Conservation (phyloP, 2,888 invertebrate genomes). For the Incurvaria masculella region DNA sequence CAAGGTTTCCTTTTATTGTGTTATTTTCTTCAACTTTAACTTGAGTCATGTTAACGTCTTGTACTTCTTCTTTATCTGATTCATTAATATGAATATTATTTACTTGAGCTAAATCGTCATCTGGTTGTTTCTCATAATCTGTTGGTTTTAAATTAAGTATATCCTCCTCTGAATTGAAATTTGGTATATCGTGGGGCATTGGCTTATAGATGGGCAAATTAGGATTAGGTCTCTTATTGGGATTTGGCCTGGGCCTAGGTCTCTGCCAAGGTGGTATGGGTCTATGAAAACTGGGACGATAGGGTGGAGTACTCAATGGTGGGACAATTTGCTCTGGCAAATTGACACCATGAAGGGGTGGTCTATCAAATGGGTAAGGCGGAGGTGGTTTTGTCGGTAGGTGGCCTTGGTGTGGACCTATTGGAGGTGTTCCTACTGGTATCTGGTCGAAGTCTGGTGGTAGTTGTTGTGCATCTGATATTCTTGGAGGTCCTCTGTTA, state of each 20-base stretch:
- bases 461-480: constrained; percentile 71
- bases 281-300: constrained; percentile 58
- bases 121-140: constrained; percentile 21
- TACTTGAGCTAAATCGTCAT: constrained; percentile 16
- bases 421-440: constrained; percentile 23
- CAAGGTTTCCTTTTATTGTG: constrained; percentile 25
- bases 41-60: constrained; percentile 15
- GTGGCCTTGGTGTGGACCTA: constrained; percentile 41
- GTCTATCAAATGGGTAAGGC: constrained; percentile 75
- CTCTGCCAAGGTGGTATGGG: constrained; percentile 66
- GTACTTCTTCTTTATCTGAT: constrained; percentile 16
- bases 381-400: constrained; percentile 55
- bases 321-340: constrained; percentile 73
- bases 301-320: constrained; percentile 36
- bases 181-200: constrained; percentile 44
- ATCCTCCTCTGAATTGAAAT: constrained; percentile 18
- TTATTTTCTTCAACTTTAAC: constrained; percentile 7
- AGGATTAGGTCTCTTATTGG: constrained; percentile 51
- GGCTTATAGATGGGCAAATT: constrained; percentile 62
- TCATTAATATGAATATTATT: constrained; percentile 8
- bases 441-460: constrained; percentile 63
- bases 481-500: constrained; percentile 84
- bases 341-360: constrained; percentile 65
- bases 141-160: constrained; percentile 27
- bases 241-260: constrained; percentile 55